Conservation (phyloP, 2,113 vertebrate species). For the Urocolius indicus region DNA sequence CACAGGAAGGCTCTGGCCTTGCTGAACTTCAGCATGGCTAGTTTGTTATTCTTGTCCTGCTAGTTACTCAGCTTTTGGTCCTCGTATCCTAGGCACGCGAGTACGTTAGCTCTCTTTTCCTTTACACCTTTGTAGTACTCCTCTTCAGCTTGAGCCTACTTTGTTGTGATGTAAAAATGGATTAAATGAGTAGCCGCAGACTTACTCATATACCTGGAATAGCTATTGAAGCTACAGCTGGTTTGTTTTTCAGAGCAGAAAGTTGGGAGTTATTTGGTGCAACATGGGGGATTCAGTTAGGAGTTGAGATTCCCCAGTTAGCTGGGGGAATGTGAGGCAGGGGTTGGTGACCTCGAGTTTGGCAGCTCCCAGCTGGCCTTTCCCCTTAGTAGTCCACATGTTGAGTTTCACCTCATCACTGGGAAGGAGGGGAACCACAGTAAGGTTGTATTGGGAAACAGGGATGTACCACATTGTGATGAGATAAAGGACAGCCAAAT, state of each 20-base stretch:
- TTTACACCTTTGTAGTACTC: background rate
- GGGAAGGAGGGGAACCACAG: background rate
- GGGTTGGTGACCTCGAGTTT: background rate
- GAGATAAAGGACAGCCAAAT: background rate
- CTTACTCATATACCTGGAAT: background rate
- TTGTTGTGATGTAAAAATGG: background rate
- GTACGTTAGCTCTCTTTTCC: background rate
- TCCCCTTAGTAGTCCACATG: background rate
- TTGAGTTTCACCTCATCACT: background rate
- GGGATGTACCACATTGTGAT: background rate
- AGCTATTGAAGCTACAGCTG: background rate
- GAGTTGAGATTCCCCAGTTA: background rate
- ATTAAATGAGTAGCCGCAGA: background rate
- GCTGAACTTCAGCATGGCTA: background rate
- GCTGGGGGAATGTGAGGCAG: fast-evolving
- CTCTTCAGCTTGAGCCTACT: background rate
- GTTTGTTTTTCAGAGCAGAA: background rate
- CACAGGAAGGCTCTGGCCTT: background rate
- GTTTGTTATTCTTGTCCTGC: background rate
- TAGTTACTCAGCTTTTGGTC: background rate
- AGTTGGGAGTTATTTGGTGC: background rate
- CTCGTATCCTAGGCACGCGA: background rate
- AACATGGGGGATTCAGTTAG: background rate
- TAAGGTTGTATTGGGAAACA: background rate
- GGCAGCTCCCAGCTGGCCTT: background rate